These are phyloP conservation scores for Australoheros scitulus DNA, from an alignment of 2,113 vertebrate genomes.

Conservation along the genomic window DNA sequence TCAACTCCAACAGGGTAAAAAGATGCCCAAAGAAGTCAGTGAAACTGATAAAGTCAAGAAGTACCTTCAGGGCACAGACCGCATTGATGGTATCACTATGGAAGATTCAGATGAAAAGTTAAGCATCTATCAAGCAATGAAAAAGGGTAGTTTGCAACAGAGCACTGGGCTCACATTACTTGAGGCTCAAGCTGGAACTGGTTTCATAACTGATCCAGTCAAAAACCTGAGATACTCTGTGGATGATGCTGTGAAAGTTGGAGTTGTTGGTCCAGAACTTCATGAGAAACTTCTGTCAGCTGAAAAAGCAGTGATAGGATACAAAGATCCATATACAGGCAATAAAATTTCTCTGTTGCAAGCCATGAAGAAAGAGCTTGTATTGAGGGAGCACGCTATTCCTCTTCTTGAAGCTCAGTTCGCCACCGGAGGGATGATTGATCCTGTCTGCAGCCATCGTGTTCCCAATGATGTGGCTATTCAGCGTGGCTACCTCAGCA, in stretches of 20 bases:
- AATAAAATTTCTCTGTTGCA: conserved; percentile 90
- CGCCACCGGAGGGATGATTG: conserved; percentile 84
- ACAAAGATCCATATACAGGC: conserved; percentile 87
- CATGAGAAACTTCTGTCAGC: conserved; percentile 87
- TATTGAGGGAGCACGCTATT: conserved; percentile 79
- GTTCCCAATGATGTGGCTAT: conserved; percentile 85
- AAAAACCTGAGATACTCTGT: conserved; percentile 84
- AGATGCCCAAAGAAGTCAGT: conserved; percentile 85
- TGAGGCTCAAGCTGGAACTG: conserved; percentile 94
- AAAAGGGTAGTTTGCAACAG: conserved; percentile 83
- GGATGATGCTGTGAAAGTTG: conserved; percentile 88
- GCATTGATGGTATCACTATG: conserved; percentile 86
- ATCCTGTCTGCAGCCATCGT: conserved; percentile 86
- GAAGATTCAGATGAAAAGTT: conserved; percentile 88
- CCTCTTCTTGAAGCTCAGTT: conserved; percentile 86
- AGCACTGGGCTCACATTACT: conserved; percentile 86
- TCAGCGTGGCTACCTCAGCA: conserved; percentile 82
- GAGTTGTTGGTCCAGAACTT: conserved; percentile 87
- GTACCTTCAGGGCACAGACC: conserved; percentile 86
- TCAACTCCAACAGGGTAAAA: conserved; percentile 86
- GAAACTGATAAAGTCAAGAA: conserved; percentile 81
- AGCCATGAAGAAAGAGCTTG: conserved; percentile 88
- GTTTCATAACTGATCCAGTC: conserved; percentile 86
- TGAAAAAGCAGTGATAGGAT: conserved; percentile 91
- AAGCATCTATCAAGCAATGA: conserved; percentile 92